phyloP scores from a whole-genome alignment of 2,888 invertebrate genomes.

The Dryococelus australis region DNA sequence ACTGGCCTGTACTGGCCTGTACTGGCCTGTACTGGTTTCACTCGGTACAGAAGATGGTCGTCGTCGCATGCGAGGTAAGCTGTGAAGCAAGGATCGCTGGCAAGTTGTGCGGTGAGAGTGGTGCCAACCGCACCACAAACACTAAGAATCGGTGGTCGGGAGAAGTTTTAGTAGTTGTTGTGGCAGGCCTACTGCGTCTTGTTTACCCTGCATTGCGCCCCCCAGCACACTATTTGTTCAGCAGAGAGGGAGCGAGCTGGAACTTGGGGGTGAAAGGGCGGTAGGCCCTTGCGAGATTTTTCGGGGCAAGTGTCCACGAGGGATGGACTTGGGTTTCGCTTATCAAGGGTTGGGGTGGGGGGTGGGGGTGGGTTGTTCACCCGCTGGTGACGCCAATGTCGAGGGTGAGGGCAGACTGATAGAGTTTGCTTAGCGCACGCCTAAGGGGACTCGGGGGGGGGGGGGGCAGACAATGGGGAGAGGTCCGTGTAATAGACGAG shows the following conservation, averaged over 20 bases:
- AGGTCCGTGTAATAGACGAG: conserved; percentile 25
- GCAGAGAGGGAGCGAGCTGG: background rate
- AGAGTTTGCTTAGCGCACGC: conserved; percentile 17
- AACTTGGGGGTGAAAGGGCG: background rate
- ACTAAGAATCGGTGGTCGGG: too few species aligned
- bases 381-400: background rate
- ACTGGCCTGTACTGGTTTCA: too few species aligned
- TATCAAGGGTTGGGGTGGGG: background rate
- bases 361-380: conserved; percentile 1
- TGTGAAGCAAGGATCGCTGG: background rate
- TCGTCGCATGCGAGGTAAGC: too few species aligned
- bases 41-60: too few species aligned
- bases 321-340: too few species aligned
- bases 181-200: background rate
- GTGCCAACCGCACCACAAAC: background rate
- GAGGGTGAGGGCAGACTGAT: background rate
- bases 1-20: too few species aligned
- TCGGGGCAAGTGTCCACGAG: conserved; percentile 19
- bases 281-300: background rate
- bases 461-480: background rate
- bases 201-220: background rate
- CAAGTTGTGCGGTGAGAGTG: background rate
- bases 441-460: background rate
- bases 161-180: too few species aligned
- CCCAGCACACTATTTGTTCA: background rate